Base-by-base conservation (phyloP, 2,797 vertebrate genomes). In the Pagetopsis macropterus region DNA sequence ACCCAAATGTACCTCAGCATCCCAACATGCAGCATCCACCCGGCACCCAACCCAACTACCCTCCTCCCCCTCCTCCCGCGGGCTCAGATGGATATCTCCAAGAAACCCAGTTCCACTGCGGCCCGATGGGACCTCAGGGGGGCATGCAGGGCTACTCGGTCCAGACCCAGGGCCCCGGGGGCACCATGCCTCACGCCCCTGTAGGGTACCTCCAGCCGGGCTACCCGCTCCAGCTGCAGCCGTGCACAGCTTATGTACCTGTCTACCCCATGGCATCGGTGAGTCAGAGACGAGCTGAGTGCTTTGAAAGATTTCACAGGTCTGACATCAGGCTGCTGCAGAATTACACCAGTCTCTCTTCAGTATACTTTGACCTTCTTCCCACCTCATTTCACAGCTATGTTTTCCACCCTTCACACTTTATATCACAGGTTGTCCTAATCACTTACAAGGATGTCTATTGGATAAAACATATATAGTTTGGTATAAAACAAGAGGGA, bases 191-290 rank as follows among this genome's bases (percentile, higher is more conserved):
- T 16, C 94, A 94, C 73, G 95, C 96, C 0, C 94, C 95, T 0
- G 95, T 96, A 65, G 97, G 96, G 66, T 98, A 97, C 85, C 87
- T 97, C 74, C 95, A 95, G 52, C 94, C 96, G 0, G 96, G 95
- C 17, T 98, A 97, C 86, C 96, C 96, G 0, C 94, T 98, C 49
- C 97, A 98, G 89, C 94, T 97, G 78, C 97, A 97, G 85, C 97
- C 97, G 52, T 97, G 96, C 93, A 97, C 97, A 0, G 96, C 97
- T n/a, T 98, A 97, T 5, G 95, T 98, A 60, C 97, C 97, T 0
- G 94, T 97, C 68, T 98, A 98, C 84, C 96, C 97, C 0, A 95
- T 98, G 85, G 95, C 96, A 21, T 94, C 96, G 89, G 97, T 98
- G 89, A 97, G 97, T 95, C 67, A 56, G 50, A 75, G 60, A 57